These are phyloP conservation scores for Lampropteryx suffumata DNA, from an alignment of 2,888 invertebrate genomes.

Conservation along the genomic window DNA sequence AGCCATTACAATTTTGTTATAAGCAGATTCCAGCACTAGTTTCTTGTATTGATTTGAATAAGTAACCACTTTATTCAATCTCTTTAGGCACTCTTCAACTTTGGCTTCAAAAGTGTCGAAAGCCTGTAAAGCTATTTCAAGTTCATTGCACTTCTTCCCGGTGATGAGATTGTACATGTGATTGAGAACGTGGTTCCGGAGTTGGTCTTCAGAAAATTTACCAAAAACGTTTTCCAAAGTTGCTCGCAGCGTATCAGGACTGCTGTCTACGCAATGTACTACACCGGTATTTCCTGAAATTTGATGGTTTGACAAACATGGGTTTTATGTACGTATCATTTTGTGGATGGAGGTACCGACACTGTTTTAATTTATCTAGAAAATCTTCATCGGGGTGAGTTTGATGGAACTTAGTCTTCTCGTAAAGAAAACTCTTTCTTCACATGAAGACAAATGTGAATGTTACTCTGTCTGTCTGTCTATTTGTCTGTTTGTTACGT, in stretches of 20 bases:
- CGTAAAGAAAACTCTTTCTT: no score
- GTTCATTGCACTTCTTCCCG: constrained; percentile 28
- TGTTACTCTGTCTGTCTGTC: no score
- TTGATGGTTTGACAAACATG: no score
- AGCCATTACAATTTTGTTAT: constrained; percentile 43
- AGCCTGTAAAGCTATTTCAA: constrained; percentile 35
- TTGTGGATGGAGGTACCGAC: no score
- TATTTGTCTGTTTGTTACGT: no score
- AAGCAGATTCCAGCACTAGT: constrained; percentile 41
- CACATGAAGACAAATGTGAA: no score
- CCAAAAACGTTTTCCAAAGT: constrained; percentile 50
- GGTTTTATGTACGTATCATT: no score
- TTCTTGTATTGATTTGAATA: constrained; percentile 48
- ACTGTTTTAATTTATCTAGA: no score
- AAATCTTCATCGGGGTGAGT: no score
- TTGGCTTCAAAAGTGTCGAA: constrained; percentile 40
- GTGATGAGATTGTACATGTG: constrained; percentile 44
- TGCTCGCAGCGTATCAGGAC: constrained; percentile 49
- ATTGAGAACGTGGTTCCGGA: constrained; percentile 43
- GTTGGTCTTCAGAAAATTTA: constrained; percentile 37
- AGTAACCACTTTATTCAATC: constrained; percentile 29
- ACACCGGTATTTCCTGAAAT: constrained; percentile 51
- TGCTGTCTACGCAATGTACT: constrained; percentile 57
- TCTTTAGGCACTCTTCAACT: constrained; percentile 37
- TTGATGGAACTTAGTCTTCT: no score